Percentiles rank a stretch among this genome's conserved stretches.
These are phyloP conservation scores for Crocidura indochinensis DNA, from an alignment of 2,797 vertebrate genomes.

Conservation along the genomic window DNA sequence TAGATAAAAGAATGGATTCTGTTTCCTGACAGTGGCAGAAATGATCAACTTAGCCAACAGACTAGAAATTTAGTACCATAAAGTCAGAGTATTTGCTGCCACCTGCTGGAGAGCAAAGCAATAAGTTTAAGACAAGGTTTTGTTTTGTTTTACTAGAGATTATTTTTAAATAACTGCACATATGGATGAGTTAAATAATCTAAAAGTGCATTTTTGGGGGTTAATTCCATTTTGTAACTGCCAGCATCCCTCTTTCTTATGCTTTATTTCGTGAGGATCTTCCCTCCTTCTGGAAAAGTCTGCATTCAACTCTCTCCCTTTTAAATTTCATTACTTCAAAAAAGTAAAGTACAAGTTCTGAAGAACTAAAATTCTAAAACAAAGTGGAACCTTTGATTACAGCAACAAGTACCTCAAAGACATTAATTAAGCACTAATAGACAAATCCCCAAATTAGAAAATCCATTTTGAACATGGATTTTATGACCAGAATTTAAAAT, in stretches of 20 bases:
- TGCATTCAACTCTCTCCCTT: too few relatives aligned
- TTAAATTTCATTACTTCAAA: too few relatives aligned
- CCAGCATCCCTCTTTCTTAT: too few relatives aligned
- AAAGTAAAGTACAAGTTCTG: background rate
- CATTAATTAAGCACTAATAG: background rate
- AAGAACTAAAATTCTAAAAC: slow-evolving; percentile 48
- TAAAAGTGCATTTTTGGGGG: background rate
- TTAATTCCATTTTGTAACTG: too few relatives aligned
- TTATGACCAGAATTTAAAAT: background rate
- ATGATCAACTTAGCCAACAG: slow-evolving; percentile 28
- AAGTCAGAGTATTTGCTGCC: slow-evolving; percentile 78
- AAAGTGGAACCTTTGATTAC: background rate
- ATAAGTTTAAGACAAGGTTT: slow-evolving; percentile 53
- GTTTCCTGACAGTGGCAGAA: slow-evolving; percentile 32
- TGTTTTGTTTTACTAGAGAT: slow-evolving; percentile 41
- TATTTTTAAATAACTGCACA: slow-evolving; percentile 55
- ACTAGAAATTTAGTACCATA: slow-evolving; percentile 26
- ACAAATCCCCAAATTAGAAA: slow-evolving; percentile 24
- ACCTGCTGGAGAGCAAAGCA: slow-evolving; percentile 78
- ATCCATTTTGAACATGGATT: slow-evolving; percentile 29
- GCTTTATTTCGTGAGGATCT: too few relatives aligned
- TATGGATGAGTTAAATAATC: slow-evolving; percentile 37
- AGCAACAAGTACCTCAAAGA: background rate
- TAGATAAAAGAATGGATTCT: slow-evolving; percentile 28
- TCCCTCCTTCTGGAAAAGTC: too few relatives aligned